Evolutionary conservation across 2,113 vertebrate species (phyloP).

Genomic region (Cebidichthys violaceus): DNA sequence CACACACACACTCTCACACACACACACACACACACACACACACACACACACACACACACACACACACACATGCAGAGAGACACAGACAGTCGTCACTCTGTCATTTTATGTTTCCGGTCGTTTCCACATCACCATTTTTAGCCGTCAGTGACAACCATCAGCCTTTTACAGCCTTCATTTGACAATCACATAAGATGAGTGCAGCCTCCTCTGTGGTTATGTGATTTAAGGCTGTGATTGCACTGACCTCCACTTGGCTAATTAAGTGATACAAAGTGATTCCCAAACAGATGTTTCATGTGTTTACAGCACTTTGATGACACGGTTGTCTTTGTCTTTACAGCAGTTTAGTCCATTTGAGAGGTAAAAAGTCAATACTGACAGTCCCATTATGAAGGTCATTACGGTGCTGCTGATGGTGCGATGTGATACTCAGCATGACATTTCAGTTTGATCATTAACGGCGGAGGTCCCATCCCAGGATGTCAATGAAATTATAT

Average conservation of each 20-base stretch:
- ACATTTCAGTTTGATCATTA: conserved; percentile 49
- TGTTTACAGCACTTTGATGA: conserved; percentile 66
- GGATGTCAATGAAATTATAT: conserved; percentile 39
- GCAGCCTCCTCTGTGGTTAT: conserved; percentile 52
- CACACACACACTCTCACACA: conserved; percentile 12
- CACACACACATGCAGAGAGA: conserved; percentile 14
- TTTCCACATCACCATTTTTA: conserved; percentile 63
- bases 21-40: conserved; percentile 18
- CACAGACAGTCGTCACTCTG: conserved; percentile 5
- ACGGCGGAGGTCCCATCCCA: conserved; percentile 39
- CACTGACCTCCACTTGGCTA: conserved; percentile 55
- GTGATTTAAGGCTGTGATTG: conserved; percentile 60
- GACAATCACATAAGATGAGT: conserved; percentile 71
- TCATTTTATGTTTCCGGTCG: conserved; percentile 64
- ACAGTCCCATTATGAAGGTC: conserved; percentile 65
- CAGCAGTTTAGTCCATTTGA: conserved; percentile 38
- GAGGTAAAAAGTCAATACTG: conserved; percentile 77
- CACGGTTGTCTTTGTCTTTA: conserved; percentile 54
- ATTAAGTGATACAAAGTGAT: conserved; percentile 67
- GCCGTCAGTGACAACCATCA: conserved; percentile 42
- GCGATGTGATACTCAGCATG: conserved; percentile 26
- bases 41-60: conserved; percentile 19
- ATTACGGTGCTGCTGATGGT: conserved; percentile 62
- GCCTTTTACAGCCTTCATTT: conserved; percentile 69
- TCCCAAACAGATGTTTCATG: conserved; percentile 61